phyloP scores from a whole-genome alignment of 1,140 invertebrate genomes.

The Zophobas morio region DNA sequence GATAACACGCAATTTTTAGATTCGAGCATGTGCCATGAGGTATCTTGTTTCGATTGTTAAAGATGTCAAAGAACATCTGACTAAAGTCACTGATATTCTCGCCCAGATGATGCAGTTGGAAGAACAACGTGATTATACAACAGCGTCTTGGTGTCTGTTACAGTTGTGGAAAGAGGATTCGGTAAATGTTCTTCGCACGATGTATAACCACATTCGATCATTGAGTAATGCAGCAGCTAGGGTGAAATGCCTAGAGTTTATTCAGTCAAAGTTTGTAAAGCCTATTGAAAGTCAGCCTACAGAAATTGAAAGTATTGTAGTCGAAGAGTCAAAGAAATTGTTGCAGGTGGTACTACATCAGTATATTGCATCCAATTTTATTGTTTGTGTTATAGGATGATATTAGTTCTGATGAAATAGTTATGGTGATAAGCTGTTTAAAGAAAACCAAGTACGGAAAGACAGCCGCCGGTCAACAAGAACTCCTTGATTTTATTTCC shows the following conservation, averaged over 20 bases:
- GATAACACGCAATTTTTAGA: conserved; percentile 73
- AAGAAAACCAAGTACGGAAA: conserved; percentile 85
- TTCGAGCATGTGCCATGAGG: conserved; percentile 96
- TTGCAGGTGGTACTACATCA: conserved; percentile 73
- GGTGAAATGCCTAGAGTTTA: conserved; percentile 91
- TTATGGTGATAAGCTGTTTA: conserved; percentile 89
- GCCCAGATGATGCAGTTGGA: conserved; percentile 91
- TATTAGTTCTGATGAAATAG: conserved; percentile 85
- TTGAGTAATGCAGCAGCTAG: conserved; percentile 85
- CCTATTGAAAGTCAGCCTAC: conserved; percentile 85
- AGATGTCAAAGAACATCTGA: conserved; percentile 85
- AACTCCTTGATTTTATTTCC: conserved; percentile 87
- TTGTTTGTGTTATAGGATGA: conserved; percentile 53
- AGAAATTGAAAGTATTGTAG: conserved; percentile 89
- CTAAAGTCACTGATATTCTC: conserved; percentile 92
- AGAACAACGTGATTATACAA: conserved; percentile 84
- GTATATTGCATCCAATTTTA: conserved; percentile 10
- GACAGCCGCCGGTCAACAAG: conserved; percentile 86
- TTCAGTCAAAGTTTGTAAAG: conserved; percentile 85
- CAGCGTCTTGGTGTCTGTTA: conserved; percentile 81
- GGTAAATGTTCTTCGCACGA: conserved; percentile 82
- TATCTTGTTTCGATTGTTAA: conserved; percentile 91
- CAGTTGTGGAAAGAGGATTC: conserved; percentile 74
- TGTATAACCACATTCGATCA: conserved; percentile 90
- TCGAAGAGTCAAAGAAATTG: conserved; percentile 90